phyloP scores from a whole-genome alignment of 35 echinoderm and acorn worm species.

The Eucidaris tribuloides region DNA sequence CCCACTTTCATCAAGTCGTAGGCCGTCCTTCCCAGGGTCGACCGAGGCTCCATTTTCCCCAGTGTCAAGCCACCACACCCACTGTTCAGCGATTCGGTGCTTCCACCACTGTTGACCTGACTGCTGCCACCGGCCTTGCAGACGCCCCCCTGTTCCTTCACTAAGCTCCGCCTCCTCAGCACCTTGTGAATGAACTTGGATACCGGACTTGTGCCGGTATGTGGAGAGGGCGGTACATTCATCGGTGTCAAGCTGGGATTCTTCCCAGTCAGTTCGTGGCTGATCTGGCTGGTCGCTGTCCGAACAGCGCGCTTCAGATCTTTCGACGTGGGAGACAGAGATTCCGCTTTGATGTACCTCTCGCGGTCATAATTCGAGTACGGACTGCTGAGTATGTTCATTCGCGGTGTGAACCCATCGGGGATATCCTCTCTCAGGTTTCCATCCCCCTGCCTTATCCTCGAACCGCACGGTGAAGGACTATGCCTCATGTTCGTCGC shows the following conservation, averaged over 20 bases:
- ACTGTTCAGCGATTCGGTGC: not conserved
- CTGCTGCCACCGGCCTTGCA: not conserved
- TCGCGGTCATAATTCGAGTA: slow-evolving; percentile 14
- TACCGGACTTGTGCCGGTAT: slow-evolving; percentile 36
- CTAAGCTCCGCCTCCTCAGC: slow-evolving; percentile 1
- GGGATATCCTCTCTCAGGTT: not conserved
- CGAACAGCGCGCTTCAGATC: slow-evolving; percentile 6
- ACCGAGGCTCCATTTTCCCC: not conserved
- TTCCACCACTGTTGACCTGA: not conserved
- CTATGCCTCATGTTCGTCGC: not conserved
- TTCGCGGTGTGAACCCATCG: not conserved
- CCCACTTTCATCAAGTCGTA: slow-evolving; percentile 47
- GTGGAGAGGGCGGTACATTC: slow-evolving; percentile 32
- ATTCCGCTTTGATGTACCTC: not conserved
- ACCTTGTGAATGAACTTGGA: slow-evolving; percentile 58
- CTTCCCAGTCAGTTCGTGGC: slow-evolving; percentile 49
- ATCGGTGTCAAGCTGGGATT: not conserved
- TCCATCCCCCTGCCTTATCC: not conserved
- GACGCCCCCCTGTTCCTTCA: not conserved
- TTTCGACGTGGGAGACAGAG: slow-evolving; percentile 21
- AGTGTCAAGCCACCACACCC: not conserved
- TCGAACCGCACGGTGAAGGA: not conserved
- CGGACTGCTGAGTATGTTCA: slow-evolving; percentile 61
- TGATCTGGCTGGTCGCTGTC: slow-evolving; percentile 32
- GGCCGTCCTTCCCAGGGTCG: slow-evolving; percentile 10